phyloP scores from a whole-genome alignment of 2,888 invertebrate species.

The Galerucella calmariensis region DNA sequence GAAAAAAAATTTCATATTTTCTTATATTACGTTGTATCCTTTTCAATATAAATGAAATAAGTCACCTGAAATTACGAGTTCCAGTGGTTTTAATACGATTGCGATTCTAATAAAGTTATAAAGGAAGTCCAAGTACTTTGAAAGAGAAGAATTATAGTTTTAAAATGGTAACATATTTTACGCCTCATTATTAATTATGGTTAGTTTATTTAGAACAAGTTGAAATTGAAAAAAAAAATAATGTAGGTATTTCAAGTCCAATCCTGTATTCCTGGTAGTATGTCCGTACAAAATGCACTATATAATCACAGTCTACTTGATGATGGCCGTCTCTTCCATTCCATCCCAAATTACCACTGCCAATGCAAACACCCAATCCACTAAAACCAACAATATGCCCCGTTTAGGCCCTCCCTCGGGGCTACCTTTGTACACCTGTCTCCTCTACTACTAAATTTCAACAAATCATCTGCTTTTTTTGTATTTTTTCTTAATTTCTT shows the following conservation, averaged over 20 bases:
- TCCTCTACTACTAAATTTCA: slow-evolving; percentile 52
- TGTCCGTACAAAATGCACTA: slow-evolving; percentile 45
- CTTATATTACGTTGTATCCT: too few species aligned
- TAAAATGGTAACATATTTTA: background rate
- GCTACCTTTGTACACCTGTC: slow-evolving; percentile 57
- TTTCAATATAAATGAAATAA: too few species aligned
- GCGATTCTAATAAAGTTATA: too few species aligned
- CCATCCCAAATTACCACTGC: slow-evolving; percentile 56
- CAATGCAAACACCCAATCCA: slow-evolving; percentile 60
- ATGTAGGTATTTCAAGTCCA: background rate
- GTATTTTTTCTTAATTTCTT: slow-evolving; percentile 45
- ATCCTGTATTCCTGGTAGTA: background rate
- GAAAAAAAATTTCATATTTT: too few species aligned
- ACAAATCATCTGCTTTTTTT: slow-evolving; percentile 57
- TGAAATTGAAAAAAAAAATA: background rate
- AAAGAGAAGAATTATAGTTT: too few species aligned
- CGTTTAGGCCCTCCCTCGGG: slow-evolving; percentile 49
- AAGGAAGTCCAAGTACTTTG: too few species aligned
- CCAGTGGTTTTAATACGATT: too few species aligned
- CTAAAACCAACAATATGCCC: slow-evolving; percentile 56
- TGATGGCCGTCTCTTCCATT: slow-evolving; percentile 51
- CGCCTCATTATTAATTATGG: background rate
- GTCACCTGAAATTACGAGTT: too few species aligned
- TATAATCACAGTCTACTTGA: slow-evolving; percentile 58
- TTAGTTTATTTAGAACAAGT: background rate